Conservation (phyloP, 2,888 invertebrate species). For the Tortrix viridana region DNA sequence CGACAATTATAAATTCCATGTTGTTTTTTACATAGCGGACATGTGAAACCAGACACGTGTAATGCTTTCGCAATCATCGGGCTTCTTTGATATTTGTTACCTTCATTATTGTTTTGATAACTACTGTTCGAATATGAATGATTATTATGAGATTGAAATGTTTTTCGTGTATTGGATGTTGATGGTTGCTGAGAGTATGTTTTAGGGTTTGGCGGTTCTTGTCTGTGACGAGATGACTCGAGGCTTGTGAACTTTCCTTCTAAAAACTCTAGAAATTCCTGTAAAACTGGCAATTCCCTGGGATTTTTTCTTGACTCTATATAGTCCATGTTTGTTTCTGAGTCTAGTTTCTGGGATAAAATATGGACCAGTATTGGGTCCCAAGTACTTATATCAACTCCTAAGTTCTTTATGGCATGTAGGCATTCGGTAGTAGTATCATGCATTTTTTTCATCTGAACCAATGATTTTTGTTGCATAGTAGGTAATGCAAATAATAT, state of each 20-base stretch:
- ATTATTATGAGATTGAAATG: neutral
- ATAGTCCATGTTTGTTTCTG: conserved; percentile 39
- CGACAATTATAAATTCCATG: conserved; percentile 13
- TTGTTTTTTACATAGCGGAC: neutral
- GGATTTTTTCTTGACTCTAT: conserved; percentile 34
- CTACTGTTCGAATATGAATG: neutral
- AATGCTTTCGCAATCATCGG: neutral
- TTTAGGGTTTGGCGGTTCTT: neutral
- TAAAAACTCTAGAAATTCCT: conserved; percentile 40
- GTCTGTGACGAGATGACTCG: conserved; percentile 35
- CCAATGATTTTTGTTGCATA: conserved; percentile 36
- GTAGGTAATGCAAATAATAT: conserved; percentile 38
- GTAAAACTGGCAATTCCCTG: conserved; percentile 37
- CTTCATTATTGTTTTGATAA: neutral
- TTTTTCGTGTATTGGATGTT: neutral
- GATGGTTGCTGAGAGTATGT: neutral
- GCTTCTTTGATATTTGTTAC: no score
- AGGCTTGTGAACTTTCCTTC: conserved; percentile 42
- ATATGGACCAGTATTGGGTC: conserved; percentile 41
- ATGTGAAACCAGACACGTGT: neutral
- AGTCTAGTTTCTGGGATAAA: conserved; percentile 40
- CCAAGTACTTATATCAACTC: conserved; percentile 38
- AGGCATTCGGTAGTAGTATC: conserved; percentile 39
- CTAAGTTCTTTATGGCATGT: conserved; percentile 43
- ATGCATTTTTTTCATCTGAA: conserved; percentile 39